These are phyloP conservation scores for Caenorhabditis remanei DNA, from an alignment of 1,140 invertebrate genomes.

Conservation along the genomic window DNA sequence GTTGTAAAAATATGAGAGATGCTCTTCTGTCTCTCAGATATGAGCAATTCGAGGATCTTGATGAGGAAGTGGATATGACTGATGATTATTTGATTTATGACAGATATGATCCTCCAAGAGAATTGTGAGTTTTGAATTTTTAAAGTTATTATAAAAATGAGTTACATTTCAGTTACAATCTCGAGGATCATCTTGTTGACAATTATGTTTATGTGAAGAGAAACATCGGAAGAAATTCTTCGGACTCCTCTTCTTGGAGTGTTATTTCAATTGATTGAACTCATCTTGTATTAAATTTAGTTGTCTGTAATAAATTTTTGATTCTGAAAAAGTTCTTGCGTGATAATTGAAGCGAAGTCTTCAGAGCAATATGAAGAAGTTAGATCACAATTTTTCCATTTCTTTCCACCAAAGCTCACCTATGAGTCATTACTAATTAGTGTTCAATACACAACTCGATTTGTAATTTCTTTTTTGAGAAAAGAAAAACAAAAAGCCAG, in stretches of 20 bases:
- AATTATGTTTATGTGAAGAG: neutral
- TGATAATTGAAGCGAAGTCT: too few species aligned
- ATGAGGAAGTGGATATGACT: neutral
- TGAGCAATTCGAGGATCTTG: constrained; percentile 3
- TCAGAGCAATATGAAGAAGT: too few species aligned
- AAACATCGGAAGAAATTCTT: neutral
- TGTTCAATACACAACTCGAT: too few species aligned
- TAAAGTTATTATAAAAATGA: neutral
- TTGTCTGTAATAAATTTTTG: neutral
- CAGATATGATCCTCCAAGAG: neutral
- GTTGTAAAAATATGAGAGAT: neutral
- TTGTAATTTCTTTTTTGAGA: too few species aligned
- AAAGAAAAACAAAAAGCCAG: too few species aligned
- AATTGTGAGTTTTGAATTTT: neutral
- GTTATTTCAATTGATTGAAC: neutral
- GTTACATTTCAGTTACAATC: constrained; percentile 19
- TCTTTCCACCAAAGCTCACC: too few species aligned
- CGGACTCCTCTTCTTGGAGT: neutral
- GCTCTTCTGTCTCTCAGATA: neutral
- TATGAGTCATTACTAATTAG: too few species aligned
- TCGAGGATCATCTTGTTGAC: constrained; percentile 6
- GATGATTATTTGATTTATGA: neutral
- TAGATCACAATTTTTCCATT: too few species aligned
- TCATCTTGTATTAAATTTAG: neutral
- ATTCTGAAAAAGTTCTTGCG: neutral